Evolutionary conservation across 2,888 invertebrate genomes (phyloP).

Genomic region (Eristalis arbustorum): DNA sequence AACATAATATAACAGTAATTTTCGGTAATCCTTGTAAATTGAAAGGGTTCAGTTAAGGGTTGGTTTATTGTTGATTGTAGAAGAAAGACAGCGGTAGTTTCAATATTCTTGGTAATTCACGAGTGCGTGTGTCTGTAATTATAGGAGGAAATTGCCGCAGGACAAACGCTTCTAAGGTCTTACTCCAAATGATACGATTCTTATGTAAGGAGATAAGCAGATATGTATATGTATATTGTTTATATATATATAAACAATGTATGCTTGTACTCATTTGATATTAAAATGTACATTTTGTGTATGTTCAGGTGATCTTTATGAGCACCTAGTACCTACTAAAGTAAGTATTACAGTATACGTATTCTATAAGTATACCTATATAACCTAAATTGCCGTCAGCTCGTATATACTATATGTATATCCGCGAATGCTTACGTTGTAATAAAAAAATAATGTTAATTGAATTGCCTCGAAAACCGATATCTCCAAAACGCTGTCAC

Average conservation of each 20-base stretch:
- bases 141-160: slow-evolving; percentile 27
- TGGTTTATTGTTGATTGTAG: background rate
- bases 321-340: too few species aligned
- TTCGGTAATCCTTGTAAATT: slow-evolving; percentile 23
- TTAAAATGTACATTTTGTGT: background rate
- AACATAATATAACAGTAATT: background rate
- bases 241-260: background rate
- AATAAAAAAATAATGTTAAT: slow-evolving; percentile 56
- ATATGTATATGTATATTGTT: background rate
- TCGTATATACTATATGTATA: too few species aligned
- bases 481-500: slow-evolving; percentile 47
- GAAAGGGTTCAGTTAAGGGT: slow-evolving; percentile 17
- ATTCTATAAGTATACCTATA: background rate
- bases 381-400: background rate
- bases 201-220: background rate
- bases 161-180: background rate
- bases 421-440: background rate
- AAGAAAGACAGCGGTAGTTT: background rate
- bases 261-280: background rate
- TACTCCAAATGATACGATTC: background rate
- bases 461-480: slow-evolving; percentile 60
- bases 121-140: slow-evolving; percentile 28
- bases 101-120: slow-evolving; percentile 8
- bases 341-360: too few species aligned
- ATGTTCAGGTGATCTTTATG: too few species aligned